Evolutionary conservation across 2,797 vertebrate species (phyloP), one percentile per base, ranked within the genome.

Genomic region (Fistularia commersonii): DNA sequence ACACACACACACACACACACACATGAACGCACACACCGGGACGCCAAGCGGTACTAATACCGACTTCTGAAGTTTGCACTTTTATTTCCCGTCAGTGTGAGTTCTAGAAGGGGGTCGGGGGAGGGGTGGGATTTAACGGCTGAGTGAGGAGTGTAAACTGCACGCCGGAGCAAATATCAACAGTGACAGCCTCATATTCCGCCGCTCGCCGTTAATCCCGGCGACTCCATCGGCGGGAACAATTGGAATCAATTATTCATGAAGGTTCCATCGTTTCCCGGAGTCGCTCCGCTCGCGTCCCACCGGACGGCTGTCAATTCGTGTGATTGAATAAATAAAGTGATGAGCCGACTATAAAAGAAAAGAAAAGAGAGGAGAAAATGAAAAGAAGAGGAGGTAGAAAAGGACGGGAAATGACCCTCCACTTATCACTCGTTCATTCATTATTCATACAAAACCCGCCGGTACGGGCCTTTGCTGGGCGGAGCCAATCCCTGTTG

Each of bases 241-340:
- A 51, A 54, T 43, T 41, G 46, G 38, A 60, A 9, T 56, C 34
- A 57, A 42, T 70, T 53, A 67, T 59, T 77, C 61, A 66, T 49
- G 32, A 59, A 61, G 61, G 51, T 58, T 56, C 61, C 46, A 35
- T 36, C 66, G 46, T 69, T 54, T 57, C 38, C 41, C n/a, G 38
- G 39, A 41, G 48, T 55, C 23, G 23, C 23, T 23, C 23, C 23
- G 23, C 23, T 23, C 23, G 23, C 23, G 23, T 23, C 23, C 23
- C 23, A 4, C 23, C 23, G 23, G 23, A 2, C 23, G 23, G 23
- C 23, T 14, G 6, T 6, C 13, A 52, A 33, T 51, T 47, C 51
- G 40, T 32, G 32, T 31, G 23, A 48, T 55, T 31, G 31, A 41
- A 36, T 36, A 36, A 36, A 44, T 14, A 32, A 41, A 59, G 32